These are phyloP conservation scores for Sarcophaga carnaria DNA, from an alignment of 2,888 invertebrate genomes.

Conservation along the genomic window DNA sequence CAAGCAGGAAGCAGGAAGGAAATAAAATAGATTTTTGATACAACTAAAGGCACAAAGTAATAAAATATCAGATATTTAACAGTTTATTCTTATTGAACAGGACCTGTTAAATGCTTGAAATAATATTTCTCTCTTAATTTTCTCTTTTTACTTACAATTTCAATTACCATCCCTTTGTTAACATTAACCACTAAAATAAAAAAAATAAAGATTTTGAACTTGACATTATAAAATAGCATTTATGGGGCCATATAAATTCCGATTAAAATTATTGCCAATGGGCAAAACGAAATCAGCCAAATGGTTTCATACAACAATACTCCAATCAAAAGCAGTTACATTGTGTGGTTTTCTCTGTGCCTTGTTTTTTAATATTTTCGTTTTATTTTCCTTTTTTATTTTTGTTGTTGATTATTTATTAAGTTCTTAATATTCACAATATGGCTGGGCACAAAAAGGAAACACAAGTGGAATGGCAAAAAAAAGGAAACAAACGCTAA, in stretches of 20 bases:
- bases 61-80: too few species aligned
- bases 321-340: not conserved
- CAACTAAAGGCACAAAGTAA: too few species aligned
- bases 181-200: not conserved
- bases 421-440: slow-evolving; percentile 11
- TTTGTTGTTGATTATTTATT: slow-evolving; percentile 14
- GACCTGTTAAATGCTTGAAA: too few species aligned
- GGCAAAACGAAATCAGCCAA: not conserved
- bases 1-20: too few species aligned
- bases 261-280: slow-evolving; percentile 42
- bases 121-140: too few species aligned
- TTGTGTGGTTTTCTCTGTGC: too few species aligned
- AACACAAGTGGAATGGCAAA: not conserved
- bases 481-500: not conserved
- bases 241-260: slow-evolving; percentile 41
- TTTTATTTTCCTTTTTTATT: not conserved
- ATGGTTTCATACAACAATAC: not conserved
- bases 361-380: too few species aligned
- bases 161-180: too few species aligned
- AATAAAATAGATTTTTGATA: too few species aligned
- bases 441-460: not conserved
- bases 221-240: slow-evolving; percentile 38
- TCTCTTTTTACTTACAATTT: too few species aligned
- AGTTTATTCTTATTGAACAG: too few species aligned
- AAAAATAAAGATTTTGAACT: slow-evolving; percentile 44